These are phyloP conservation scores for Sminthopsis crassicaudata DNA, from an alignment of 2,113 vertebrate genomes.

Conservation along the genomic window DNA sequence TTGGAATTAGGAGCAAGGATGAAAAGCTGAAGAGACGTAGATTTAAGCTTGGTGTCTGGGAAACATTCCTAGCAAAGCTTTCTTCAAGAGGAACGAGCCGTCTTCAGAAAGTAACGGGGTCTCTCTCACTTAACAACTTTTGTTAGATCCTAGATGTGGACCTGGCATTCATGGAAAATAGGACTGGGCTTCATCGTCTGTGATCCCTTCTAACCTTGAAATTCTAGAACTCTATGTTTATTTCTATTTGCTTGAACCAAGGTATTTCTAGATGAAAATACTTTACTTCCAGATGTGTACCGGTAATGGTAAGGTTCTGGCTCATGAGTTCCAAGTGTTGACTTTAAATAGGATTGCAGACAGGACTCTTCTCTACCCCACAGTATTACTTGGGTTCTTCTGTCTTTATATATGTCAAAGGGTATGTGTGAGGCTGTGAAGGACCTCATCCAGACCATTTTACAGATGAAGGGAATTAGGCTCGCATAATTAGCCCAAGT, in stretches of 20 bases:
- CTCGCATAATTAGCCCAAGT: not conserved
- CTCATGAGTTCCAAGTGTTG: not conserved
- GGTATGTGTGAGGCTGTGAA: not conserved
- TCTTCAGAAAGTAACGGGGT: not conserved
- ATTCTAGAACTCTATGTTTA: not conserved
- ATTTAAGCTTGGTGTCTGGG: not conserved
- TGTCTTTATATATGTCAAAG: not conserved
- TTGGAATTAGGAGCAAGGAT: not conserved
- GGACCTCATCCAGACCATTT: not conserved
- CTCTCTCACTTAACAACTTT: too few species aligned
- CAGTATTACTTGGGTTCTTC: not conserved
- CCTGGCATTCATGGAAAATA: not conserved
- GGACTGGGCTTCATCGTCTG: not conserved
- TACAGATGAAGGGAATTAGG: not conserved
- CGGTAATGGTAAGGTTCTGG: not conserved
- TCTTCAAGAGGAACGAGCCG: not conserved
- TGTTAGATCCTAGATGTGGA: not conserved
- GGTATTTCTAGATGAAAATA: constrained; percentile 17
- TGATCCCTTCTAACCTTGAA: constrained; percentile 6
- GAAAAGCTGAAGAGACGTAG: not conserved
- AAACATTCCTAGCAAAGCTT: not conserved
- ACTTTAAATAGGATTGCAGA: not conserved
- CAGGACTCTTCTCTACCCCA: not conserved
- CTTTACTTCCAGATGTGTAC: not conserved
- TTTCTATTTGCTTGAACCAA: not conserved